Conservation (phyloP, 2,113 vertebrate species). For the Pogona vitticeps region DNA sequence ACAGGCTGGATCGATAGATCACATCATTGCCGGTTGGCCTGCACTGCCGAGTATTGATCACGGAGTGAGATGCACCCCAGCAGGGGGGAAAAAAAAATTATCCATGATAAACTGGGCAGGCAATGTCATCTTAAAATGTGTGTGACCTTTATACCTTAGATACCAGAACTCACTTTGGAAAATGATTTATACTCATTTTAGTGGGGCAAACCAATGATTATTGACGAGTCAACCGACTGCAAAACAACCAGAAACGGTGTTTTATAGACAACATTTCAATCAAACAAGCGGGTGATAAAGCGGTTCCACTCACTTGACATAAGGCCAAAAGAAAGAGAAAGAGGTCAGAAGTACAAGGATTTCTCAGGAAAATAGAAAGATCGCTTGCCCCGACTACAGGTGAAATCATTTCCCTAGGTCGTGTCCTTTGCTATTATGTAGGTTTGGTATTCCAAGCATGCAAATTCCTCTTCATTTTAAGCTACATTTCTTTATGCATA, state of each 20-base stretch:
- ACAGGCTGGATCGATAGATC: constrained; percentile 17
- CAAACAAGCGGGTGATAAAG: not conserved
- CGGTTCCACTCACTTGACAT: not conserved
- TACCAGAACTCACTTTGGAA: constrained; percentile 4
- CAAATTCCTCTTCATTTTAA: not conserved
- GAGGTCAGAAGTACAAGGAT: not conserved
- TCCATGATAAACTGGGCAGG: constrained; percentile 15
- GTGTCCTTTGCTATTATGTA: not conserved
- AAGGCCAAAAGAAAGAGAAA: not conserved
- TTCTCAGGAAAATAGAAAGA: not conserved
- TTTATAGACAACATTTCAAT: constrained; percentile 12
- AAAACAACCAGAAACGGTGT: constrained; percentile 9
- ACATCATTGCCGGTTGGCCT: constrained; percentile 26
- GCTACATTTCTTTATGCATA: not conserved
- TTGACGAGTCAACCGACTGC: constrained; percentile 11
- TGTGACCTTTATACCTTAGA: not conserved
- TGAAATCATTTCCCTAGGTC: not conserved
- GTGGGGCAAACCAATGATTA: constrained; percentile 5
- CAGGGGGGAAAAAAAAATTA: not conserved
- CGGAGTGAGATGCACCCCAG: constrained; percentile 6
- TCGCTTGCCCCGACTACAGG: too few relatives aligned
- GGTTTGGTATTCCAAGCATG: not conserved
- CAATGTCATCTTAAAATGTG: constrained; percentile 2
- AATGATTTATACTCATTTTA: constrained; percentile 6
- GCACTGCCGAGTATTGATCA: constrained; percentile 25